phyloP scores from a whole-genome alignment of 2,113 vertebrate genomes.

The Anguilla japonica region DNA sequence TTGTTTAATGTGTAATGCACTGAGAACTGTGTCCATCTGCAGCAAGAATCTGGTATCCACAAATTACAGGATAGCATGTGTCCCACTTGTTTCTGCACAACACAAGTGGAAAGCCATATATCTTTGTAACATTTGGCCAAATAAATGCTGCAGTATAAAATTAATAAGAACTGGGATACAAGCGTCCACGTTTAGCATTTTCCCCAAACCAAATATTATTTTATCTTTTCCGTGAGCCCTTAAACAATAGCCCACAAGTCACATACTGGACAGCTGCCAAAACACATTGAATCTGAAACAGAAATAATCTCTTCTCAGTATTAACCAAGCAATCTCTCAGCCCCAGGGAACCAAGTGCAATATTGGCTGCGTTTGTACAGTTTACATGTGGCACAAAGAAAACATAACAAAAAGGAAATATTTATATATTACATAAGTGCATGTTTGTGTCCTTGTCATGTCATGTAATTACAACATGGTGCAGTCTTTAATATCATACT shows the following conservation, averaged over 20 bases:
- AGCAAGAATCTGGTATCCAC: neutral
- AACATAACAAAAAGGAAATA: neutral
- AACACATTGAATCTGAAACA: conserved; percentile 44
- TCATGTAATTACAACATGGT: neutral
- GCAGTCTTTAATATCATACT: too few species aligned
- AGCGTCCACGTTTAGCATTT: conserved; percentile 44
- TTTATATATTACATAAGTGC: neutral
- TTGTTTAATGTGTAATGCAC: neutral
- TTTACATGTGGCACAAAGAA: neutral
- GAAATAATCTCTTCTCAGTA: conserved; percentile 59
- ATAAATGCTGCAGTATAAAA: conserved; percentile 44
- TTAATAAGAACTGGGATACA: conserved; percentile 35
- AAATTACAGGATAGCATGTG: neutral
- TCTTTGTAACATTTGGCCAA: conserved; percentile 31
- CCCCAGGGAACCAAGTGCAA: conserved; percentile 40
- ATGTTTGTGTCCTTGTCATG: neutral
- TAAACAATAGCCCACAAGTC: conserved; percentile 52
- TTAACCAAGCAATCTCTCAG: conserved; percentile 54
- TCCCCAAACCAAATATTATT: conserved; percentile 29
- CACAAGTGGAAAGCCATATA: conserved; percentile 40
- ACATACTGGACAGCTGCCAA: conserved; percentile 55
- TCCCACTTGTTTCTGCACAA: conserved; percentile 14
- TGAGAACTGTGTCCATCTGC: conserved; percentile 17
- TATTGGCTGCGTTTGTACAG: neutral
- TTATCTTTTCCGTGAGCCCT: conserved; percentile 38